These are phyloP conservation scores for Chrysolina haemoptera DNA, from an alignment of 2,888 invertebrate species.

Conservation along the genomic window DNA sequence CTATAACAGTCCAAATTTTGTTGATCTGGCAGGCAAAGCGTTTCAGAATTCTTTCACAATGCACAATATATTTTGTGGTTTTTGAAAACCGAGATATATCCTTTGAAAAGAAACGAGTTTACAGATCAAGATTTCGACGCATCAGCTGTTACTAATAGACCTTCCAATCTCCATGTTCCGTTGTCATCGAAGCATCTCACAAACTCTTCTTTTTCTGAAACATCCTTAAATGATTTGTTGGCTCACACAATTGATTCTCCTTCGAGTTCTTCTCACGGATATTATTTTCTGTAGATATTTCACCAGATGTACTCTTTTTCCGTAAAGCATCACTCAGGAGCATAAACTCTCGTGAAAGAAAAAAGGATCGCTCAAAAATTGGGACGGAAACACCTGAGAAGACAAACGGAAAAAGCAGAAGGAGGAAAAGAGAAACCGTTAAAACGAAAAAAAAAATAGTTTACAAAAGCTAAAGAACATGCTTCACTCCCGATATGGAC, in stretches of 20 bases:
- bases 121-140: slow-evolving; percentile 34
- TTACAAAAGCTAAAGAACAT: slow-evolving; percentile 10
- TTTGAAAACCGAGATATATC: slow-evolving; percentile 27
- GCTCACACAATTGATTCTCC: neutral
- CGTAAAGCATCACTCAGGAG: slow-evolving; percentile 35
- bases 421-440: slow-evolving; percentile 9
- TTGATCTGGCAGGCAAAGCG: slow-evolving; percentile 8
- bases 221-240: neutral
- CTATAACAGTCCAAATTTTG: slow-evolving; percentile 17
- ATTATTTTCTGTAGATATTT: slow-evolving; percentile 3
- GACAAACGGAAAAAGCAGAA: slow-evolving; percentile 33
- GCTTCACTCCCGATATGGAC: too few relatives aligned
- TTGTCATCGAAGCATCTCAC: slow-evolving; percentile 8
- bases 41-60: slow-evolving; percentile 21
- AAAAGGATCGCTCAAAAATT: slow-evolving; percentile 37
- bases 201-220: slow-evolving; percentile 1
- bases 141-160: slow-evolving; percentile 35
- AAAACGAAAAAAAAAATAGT: slow-evolving; percentile 22
- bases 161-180: neutral
- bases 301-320: slow-evolving; percentile 23
- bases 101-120: slow-evolving; percentile 26
- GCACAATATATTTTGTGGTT: slow-evolving; percentile 30
- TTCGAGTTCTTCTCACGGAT: slow-evolving; percentile 5
- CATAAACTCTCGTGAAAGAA: slow-evolving; percentile 32
- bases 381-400: slow-evolving; percentile 40